These are phyloP conservation scores for Onychomys arenicola DNA, from an alignment of 2,797 vertebrate species.

Conservation along the genomic window DNA sequence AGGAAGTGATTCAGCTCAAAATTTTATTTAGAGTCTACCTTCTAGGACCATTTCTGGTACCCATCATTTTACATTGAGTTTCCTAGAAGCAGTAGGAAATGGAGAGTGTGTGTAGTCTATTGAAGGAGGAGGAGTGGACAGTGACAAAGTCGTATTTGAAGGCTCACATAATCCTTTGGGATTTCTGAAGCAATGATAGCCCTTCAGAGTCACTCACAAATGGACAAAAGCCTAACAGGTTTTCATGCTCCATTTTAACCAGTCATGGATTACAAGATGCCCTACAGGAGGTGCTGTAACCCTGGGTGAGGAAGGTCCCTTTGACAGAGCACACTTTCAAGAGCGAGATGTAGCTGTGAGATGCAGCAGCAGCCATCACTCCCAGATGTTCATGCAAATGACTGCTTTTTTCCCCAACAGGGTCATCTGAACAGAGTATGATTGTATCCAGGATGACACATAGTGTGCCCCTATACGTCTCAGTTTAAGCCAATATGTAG, in stretches of 20 bases:
- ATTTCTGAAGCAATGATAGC: neutral
- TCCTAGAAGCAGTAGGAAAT: neutral
- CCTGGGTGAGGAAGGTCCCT: slow-evolving; percentile 4
- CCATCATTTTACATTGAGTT: slow-evolving; percentile 1
- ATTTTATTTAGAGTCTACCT: neutral
- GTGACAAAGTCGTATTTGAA: neutral
- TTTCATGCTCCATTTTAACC: slow-evolving; percentile 32
- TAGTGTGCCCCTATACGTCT: neutral
- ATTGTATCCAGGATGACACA: neutral
- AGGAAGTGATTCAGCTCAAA: neutral
- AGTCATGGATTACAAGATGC: neutral
- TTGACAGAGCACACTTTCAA: neutral
- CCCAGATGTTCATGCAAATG: neutral
- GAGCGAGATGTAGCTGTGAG: neutral
- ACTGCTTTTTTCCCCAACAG: neutral
- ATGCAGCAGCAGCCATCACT: neutral
- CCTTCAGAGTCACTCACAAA: slow-evolving; percentile 19
- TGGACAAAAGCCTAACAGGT: neutral
- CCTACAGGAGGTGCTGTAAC: neutral
- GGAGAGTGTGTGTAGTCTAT: slow-evolving; percentile 3
- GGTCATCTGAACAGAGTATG: neutral
- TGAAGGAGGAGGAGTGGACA: neutral
- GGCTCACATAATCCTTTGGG: neutral
- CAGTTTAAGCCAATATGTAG: slow-evolving; percentile 5
- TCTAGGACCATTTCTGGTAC: neutral